These are phyloP conservation scores for Sarcophilus harrisii DNA, from an alignment of 2,797 vertebrate species.

Conservation along the genomic window DNA sequence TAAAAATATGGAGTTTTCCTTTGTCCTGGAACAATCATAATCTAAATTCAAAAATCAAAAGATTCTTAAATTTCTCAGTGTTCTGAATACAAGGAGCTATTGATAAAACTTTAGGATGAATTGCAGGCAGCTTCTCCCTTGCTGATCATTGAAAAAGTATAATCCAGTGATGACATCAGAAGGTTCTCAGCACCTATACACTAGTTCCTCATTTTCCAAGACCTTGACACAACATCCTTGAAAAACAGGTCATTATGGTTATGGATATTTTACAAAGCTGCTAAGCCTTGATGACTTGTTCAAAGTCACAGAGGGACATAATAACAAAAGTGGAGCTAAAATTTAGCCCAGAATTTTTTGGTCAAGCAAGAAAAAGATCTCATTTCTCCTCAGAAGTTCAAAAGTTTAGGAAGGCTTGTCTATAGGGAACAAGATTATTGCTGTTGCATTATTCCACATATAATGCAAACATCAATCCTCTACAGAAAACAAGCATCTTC, in stretches of 20 bases:
- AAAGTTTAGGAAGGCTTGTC: conserved; percentile 46
- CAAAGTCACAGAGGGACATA: neutral
- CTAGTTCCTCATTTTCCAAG: conserved; percentile 56
- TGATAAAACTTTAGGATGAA: conserved; percentile 32
- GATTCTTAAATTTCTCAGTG: conserved; percentile 31
- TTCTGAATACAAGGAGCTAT: conserved; percentile 15
- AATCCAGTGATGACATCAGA: conserved; percentile 14
- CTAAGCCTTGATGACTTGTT: conserved; percentile 49
- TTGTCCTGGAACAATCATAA: conserved; percentile 46
- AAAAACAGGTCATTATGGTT: conserved; percentile 46
- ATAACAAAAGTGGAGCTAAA: conserved; percentile 22
- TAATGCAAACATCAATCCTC: conserved; percentile 16
- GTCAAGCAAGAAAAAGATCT: conserved; percentile 22
- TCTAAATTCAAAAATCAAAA: neutral
- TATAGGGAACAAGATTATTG: conserved; percentile 10
- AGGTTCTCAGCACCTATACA: conserved; percentile 16
- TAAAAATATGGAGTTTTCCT: conserved; percentile 25
- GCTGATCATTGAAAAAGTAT: conserved; percentile 25
- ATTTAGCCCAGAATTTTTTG: conserved; percentile 55
- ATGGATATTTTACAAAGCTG: conserved; percentile 49
- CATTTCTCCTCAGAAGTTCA: conserved; percentile 33
- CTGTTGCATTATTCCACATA: conserved; percentile 21
- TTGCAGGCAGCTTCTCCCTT: conserved; percentile 24
- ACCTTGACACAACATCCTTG: conserved; percentile 25
- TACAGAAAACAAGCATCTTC: conserved; percentile 23